Percentiles rank a stretch among this genome's conserved stretches.
Evolutionary conservation across 92 coral and sea anemone genomes (phyloP).

Genomic region (Porites rus): DNA sequence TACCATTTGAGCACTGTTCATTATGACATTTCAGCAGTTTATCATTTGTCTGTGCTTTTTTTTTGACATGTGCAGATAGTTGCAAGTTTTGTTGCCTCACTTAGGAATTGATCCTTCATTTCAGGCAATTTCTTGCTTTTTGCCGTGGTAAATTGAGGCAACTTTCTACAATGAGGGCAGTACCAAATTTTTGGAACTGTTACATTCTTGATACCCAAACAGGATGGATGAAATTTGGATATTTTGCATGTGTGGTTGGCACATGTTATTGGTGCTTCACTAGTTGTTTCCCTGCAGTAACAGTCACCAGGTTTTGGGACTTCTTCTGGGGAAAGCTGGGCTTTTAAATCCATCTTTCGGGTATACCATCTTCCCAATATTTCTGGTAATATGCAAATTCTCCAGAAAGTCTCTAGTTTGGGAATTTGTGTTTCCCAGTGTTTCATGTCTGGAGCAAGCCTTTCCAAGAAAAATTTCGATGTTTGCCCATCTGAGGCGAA

Average conservation of each 20-base stretch:
- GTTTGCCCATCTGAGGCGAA: slow-evolving; percentile 27
- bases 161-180: slow-evolving; percentile 51
- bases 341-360: slow-evolving; percentile 46
- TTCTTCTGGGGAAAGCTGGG: slow-evolving; percentile 24
- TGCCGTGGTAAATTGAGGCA: slow-evolving; percentile 41
- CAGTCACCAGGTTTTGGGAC: slow-evolving; percentile 17
- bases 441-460: slow-evolving; percentile 26
- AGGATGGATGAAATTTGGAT: slow-evolving; percentile 39
- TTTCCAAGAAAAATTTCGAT: slow-evolving; percentile 5
- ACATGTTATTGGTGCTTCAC: slow-evolving; percentile 9
- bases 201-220: slow-evolving; percentile 30
- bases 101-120: slow-evolving; percentile 1
- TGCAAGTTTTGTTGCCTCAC: slow-evolving; percentile 20
- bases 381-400: slow-evolving; percentile 52
- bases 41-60: slow-evolving; percentile 30
- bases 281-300: slow-evolving; percentile 39
- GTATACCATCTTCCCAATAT: slow-evolving; percentile 57
- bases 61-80: slow-evolving; percentile 26
- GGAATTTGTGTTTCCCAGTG: slow-evolving; percentile 42
- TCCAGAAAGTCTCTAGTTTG: slow-evolving; percentile 56
- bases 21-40: slow-evolving; percentile 59
- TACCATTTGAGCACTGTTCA: slow-evolving; percentile 40
- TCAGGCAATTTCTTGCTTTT: neutral
- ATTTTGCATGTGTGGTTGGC: slow-evolving; percentile 33
- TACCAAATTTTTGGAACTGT: slow-evolving; percentile 42